Evolutionary conservation across 2,113 vertebrate genomes (phyloP).

Genomic region (Sialia sialis): DNA sequence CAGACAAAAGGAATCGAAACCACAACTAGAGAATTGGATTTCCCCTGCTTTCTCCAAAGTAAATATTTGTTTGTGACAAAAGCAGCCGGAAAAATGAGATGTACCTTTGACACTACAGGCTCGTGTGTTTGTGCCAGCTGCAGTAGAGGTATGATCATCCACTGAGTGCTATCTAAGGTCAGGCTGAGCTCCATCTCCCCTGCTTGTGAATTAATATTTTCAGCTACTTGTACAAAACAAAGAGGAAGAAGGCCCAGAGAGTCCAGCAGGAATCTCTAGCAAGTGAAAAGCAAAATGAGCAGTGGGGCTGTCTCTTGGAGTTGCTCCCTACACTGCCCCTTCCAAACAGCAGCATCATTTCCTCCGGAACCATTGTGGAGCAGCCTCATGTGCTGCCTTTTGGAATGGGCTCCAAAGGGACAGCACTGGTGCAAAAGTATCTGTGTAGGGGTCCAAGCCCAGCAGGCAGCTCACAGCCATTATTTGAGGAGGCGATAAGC

Average conservation of each 20-base stretch:
- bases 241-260: background rate
- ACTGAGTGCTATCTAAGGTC: constrained; percentile 9
- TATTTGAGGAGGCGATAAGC: background rate
- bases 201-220: background rate
- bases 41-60: constrained; percentile 65
- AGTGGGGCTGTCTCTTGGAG: background rate
- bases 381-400: background rate
- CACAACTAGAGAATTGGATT: constrained; percentile 63
- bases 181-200: background rate
- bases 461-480: background rate
- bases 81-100: constrained; percentile 46
- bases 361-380: background rate
- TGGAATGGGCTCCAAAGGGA: background rate
- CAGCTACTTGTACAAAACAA: background rate
- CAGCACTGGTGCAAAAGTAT: fast-evolving
- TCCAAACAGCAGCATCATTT: background rate
- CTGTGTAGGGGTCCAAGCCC: background rate
- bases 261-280: background rate
- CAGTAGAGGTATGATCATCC: background rate
- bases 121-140: constrained; percentile 4
- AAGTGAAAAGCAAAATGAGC: background rate
- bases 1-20: constrained; percentile 57
- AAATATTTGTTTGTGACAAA: constrained; percentile 63
- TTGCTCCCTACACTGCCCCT: background rate
- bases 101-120: constrained; percentile 15